Evolutionary conservation across 2,888 invertebrate genomes (phyloP).

Genomic region (Eupeodes latifasciatus): DNA sequence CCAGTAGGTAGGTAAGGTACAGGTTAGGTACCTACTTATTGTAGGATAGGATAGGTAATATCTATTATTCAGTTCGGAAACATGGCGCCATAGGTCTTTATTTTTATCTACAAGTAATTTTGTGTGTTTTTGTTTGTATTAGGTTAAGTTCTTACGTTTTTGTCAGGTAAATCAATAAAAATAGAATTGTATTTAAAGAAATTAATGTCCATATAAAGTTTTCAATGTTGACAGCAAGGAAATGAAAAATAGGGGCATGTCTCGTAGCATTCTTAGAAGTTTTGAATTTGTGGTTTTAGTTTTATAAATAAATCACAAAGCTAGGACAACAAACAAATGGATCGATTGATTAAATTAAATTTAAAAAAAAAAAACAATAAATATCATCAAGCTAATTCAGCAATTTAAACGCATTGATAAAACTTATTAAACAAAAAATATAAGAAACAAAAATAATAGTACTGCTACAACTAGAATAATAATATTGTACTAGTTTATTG

Average conservation of each 20-base stretch:
- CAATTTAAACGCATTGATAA: no score
- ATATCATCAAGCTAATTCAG: no score
- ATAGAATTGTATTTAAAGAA: background rate
- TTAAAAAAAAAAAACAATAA: no score
- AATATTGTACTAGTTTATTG: no score
- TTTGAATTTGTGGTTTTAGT: no score
- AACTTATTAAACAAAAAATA: no score
- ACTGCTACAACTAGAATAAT: no score
- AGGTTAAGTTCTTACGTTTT: background rate
- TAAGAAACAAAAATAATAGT: no score
- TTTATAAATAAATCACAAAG: no score
- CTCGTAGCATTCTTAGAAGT: no score
- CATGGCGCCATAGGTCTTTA: conserved; percentile 58
- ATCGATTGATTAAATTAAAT: no score
- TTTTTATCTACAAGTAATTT: conserved; percentile 1
- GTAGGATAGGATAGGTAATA: background rate
- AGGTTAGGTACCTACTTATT: background rate
- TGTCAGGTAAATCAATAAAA: background rate
- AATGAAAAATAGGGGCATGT: background rate
- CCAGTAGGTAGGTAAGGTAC: background rate
- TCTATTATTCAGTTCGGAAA: conserved; percentile 10
- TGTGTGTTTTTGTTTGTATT: background rate
- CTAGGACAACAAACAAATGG: no score
- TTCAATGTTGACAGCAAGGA: conserved; percentile 11
- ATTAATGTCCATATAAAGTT: background rate